phyloP scores from a whole-genome alignment of 2,888 invertebrate species.

The Temnothorax ravouxi region DNA sequence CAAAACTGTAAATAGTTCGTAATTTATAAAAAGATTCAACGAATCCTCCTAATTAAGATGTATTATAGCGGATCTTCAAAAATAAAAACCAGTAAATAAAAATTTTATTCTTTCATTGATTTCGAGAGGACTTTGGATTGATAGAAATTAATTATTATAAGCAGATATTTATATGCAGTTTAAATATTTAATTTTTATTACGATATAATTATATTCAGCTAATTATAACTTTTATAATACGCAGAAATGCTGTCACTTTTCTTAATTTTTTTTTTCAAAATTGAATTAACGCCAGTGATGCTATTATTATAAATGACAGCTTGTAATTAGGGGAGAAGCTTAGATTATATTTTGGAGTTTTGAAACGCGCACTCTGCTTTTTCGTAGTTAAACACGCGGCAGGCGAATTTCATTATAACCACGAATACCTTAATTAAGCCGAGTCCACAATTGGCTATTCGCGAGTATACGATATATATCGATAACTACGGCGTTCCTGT shows the following conservation, averaged over 20 bases:
- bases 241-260: background rate
- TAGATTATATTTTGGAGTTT: constrained; percentile 2
- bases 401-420: constrained; percentile 62
- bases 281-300: background rate
- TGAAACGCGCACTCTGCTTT: background rate
- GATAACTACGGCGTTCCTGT: constrained; percentile 80
- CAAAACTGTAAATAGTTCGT: background rate
- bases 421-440: constrained; percentile 81
- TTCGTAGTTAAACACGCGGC: constrained; percentile 12
- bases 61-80: background rate
- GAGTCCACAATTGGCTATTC: constrained; percentile 78
- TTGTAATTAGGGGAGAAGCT: background rate
- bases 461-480: constrained; percentile 73
- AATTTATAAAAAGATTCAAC: background rate
- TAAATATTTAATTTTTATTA: background rate
- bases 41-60: background rate
- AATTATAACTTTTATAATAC: background rate
- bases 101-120: background rate
- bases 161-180: background rate
- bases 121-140: background rate
- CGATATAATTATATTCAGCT: background rate
- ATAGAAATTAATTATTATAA: background rate
- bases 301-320: background rate
- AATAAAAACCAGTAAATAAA: background rate
- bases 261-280: background rate